Base-by-base conservation (phyloP, 2,888 invertebrate species). In the Smittia sp. region DNA sequence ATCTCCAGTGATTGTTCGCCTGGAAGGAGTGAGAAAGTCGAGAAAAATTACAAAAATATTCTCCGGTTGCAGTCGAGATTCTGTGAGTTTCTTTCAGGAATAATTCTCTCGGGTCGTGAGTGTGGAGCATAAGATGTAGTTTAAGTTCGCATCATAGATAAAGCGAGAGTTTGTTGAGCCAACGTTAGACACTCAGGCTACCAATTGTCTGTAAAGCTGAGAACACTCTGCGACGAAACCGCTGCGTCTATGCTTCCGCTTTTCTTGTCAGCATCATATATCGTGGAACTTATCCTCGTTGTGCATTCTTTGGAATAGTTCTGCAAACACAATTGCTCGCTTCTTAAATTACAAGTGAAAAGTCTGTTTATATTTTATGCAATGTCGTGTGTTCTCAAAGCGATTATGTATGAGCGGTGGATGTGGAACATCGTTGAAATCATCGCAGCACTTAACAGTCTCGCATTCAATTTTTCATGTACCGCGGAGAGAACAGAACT, bases 201-300 rank as follows among this genome's bases (percentile, higher is more conserved):
- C 39, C 39, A 39, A 39, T 7, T 39, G 7, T 9, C 39, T 39
- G 39, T 39, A 13, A n/a, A 9, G 39, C 39, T 39, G 6, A 52
- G 52, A 58, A 58, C 9, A 20, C 22, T 20, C 58, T 22, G n/a
- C 18, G 6, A 58, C 58, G 58, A 58, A 18, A 58, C 20, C 58
- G 6, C 58, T 22, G 4, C 22, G 22, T 58, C 58, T 58, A 58
- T 58, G 58, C 18, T 9, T 58, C 22, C 58, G 9, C 58, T 22
- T 46, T 46, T 58, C 58, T 58, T 58, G 58, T 58, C 58, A 58
- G 22, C 58, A 58, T 58, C 58, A 58, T 58, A 58, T 22, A 58
- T 58, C n/a, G 58, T 22, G 18, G 4, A 58, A 58, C 20, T 58
- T 58, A 58, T 58, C 22, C 15, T 46, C 22, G 4, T 58, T 18